Evolutionary conservation across 2,113 vertebrate species (phyloP).

Genomic region (Narcine bancroftii): DNA sequence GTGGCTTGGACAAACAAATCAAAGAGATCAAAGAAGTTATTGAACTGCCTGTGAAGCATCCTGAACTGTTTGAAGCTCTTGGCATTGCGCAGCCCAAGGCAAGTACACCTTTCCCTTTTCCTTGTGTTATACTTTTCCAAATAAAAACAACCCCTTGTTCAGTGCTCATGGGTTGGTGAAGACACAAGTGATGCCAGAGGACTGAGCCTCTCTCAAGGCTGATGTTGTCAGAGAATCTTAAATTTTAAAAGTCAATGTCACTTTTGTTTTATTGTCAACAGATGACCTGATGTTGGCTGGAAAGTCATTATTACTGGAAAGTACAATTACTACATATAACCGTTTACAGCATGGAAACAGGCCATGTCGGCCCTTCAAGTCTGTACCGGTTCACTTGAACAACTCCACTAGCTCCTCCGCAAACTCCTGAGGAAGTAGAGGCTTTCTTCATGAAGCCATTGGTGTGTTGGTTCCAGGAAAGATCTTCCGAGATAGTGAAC

Average conservation of each 20-base stretch:
- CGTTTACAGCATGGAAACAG: no score
- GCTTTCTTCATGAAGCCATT: no score
- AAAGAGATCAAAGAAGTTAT: slow-evolving; percentile 99
- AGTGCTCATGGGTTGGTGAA: not conserved
- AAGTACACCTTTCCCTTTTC: slow-evolving; percentile 17
- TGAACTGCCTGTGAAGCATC: slow-evolving; percentile 92
- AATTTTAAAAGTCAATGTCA: not conserved
- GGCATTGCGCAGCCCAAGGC: slow-evolving; percentile 96
- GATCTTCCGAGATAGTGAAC: no score
- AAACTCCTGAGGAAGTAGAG: no score
- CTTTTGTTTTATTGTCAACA: not conserved
- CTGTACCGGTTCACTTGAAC: no score
- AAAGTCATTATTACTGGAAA: no score
- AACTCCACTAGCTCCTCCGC: no score
- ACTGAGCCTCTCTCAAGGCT: not conserved
- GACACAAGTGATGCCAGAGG: not conserved
- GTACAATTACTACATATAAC: no score
- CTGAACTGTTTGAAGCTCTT: slow-evolving; percentile 90
- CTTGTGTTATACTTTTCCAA: no score
- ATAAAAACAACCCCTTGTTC: not conserved
- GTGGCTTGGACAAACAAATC: slow-evolving; percentile 95
- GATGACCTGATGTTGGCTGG: not conserved
- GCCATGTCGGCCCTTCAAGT: no score
- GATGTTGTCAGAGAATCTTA: no score
- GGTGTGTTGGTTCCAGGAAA: no score